Evolutionary conservation across 2,888 invertebrate species (phyloP).

Genomic region (Tethea ocularis): DNA sequence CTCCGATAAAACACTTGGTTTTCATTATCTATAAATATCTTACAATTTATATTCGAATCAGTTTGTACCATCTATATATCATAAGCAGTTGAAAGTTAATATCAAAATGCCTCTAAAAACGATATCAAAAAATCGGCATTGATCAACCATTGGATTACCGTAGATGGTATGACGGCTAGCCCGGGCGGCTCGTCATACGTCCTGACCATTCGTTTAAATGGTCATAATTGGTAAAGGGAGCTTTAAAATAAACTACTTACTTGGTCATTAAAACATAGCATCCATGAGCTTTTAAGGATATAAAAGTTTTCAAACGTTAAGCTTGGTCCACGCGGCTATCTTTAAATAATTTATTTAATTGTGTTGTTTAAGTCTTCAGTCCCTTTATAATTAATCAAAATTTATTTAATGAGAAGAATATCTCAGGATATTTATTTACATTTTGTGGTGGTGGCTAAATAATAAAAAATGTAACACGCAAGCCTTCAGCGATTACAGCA

Average conservation of each 20-base stretch:
- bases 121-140: slow-evolving; percentile 67
- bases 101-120: slow-evolving; percentile 66
- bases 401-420: too few relatives aligned
- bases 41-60: neutral
- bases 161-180: slow-evolving; percentile 71
- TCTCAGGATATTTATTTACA: neutral
- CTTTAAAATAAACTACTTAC: slow-evolving; percentile 63
- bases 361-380: slow-evolving; percentile 33
- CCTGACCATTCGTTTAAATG: slow-evolving; percentile 70
- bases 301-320: slow-evolving; percentile 38
- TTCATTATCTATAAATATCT: neutral
- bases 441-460: slow-evolving; percentile 36
- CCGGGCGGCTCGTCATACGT: slow-evolving; percentile 66
- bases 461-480: slow-evolving; percentile 39
- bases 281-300: slow-evolving; percentile 27
- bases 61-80: neutral
- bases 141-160: slow-evolving; percentile 72
- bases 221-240: slow-evolving; percentile 73
- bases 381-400: slow-evolving; percentile 12
- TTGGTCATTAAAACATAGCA: slow-evolving; percentile 66
- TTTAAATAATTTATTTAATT: slow-evolving; percentile 24
- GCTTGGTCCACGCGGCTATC: slow-evolving; percentile 22
- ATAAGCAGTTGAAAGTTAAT: slow-evolving; percentile 23
- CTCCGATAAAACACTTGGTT: neutral
- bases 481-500: slow-evolving; percentile 35